These are phyloP conservation scores for Megaptera novaeangliae DNA, from an alignment of 2,113 vertebrate genomes.

Conservation along the genomic window DNA sequence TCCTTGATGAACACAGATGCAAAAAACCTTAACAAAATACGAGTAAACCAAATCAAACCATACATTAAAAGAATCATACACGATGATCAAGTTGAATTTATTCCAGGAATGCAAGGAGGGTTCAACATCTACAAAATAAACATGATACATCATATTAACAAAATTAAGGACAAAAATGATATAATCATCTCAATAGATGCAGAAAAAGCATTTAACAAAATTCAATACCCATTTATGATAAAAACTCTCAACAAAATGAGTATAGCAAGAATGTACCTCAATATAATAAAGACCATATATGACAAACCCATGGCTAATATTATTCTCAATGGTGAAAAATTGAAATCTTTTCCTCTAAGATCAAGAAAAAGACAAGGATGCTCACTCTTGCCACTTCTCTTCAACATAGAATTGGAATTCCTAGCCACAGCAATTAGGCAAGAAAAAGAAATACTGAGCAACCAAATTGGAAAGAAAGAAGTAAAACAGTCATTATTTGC, in stretches of 20 bases:
- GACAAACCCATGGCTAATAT: neutral
- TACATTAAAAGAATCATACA: neutral
- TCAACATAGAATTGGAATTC: neutral
- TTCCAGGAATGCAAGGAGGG: neutral
- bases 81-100: neutral
- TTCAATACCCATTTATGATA: too few relatives aligned
- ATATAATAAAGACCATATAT: neutral
- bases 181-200: neutral
- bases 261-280: neutral
- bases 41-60: neutral
- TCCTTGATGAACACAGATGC: neutral
- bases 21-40: neutral
- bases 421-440: neutral
- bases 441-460: neutral
- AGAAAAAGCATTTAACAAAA: neutral
- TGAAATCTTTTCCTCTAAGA: neutral
- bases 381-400: neutral
- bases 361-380: neutral
- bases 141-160: neutral
- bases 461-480: neutral
- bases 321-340: neutral
- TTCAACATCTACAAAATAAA: neutral
- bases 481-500: neutral
- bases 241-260: too few relatives aligned
- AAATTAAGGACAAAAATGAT: neutral